Conservation (phyloP, 2,797 vertebrate genomes). For the Macropodus opercularis region DNA sequence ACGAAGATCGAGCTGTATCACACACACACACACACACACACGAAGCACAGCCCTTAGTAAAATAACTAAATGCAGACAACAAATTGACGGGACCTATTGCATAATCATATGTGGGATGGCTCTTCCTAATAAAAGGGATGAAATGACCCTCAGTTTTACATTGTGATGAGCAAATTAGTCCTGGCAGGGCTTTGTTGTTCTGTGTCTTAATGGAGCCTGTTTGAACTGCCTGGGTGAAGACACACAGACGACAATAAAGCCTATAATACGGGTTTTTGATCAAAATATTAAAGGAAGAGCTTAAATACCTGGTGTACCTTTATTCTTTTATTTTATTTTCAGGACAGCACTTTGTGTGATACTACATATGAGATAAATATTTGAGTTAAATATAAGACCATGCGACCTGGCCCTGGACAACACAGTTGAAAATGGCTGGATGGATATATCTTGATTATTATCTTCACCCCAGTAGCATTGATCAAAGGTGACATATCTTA, state of each 20-base stretch:
- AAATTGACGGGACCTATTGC: background rate
- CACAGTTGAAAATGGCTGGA: no score
- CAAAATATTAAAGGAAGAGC: background rate
- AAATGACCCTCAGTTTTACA: slow-evolving; percentile 2
- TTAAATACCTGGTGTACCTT: no score
- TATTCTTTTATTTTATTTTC: no score
- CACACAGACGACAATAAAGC: background rate
- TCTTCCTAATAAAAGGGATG: background rate
- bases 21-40: background rate
- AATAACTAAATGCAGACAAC: background rate
- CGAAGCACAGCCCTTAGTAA: background rate
- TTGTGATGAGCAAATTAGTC: slow-evolving; percentile 20
- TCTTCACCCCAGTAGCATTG: background rate
- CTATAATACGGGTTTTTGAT: background rate
- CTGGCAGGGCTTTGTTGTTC: slow-evolving; percentile 32
- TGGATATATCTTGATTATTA: no score
- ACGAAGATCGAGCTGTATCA: slow-evolving; percentile 9
- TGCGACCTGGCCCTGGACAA: no score
- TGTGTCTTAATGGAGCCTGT: slow-evolving; percentile 32
- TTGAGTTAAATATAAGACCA: no score
- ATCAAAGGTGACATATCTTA: background rate
- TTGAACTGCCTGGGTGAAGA: slow-evolving; percentile 27
- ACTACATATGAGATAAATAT: no score
- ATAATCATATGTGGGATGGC: background rate
- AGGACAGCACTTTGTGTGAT: no score